Evolutionary conservation across 2,888 invertebrate species (phyloP).

Genomic region (Chydorus sphaericus): DNA sequence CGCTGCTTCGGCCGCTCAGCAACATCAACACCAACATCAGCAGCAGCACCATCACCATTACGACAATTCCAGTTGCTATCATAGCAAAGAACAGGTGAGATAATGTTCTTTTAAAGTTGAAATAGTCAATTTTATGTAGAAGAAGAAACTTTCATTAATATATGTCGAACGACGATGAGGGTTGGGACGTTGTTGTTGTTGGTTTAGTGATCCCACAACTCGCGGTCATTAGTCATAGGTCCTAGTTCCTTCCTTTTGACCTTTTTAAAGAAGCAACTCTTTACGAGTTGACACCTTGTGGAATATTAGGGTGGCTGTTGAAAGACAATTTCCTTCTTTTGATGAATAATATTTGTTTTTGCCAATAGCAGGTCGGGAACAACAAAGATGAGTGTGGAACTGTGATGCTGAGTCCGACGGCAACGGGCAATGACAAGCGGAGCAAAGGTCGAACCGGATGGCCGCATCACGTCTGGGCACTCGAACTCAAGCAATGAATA

Average conservation of each 20-base stretch:
- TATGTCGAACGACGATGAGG: too few relatives aligned
- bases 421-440: conserved; percentile 21
- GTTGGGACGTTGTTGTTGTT: not conserved
- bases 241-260: not conserved
- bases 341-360: too few relatives aligned
- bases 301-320: not conserved
- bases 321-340: conserved; percentile 4
- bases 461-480: conserved; percentile 94
- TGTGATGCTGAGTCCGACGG: not conserved
- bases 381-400: too few relatives aligned
- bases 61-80: not conserved
- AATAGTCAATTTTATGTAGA: not conserved
- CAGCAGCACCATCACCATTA: not conserved
- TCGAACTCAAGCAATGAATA: conserved; percentile 34
- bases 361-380: too few relatives aligned
- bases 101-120: not conserved
- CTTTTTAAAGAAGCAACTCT: not conserved
- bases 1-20: not conserved
- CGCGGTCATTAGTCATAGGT: not conserved
- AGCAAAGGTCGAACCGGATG: conserved; percentile 83
- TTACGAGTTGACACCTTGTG: not conserved
- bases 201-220: not conserved
- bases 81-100: not conserved
- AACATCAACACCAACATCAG: not conserved
- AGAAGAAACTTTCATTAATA: too few relatives aligned